These are phyloP conservation scores for Montipora sp. DNA, from an alignment of 64 coral and sea anemone species.

Conservation along the genomic window DNA sequence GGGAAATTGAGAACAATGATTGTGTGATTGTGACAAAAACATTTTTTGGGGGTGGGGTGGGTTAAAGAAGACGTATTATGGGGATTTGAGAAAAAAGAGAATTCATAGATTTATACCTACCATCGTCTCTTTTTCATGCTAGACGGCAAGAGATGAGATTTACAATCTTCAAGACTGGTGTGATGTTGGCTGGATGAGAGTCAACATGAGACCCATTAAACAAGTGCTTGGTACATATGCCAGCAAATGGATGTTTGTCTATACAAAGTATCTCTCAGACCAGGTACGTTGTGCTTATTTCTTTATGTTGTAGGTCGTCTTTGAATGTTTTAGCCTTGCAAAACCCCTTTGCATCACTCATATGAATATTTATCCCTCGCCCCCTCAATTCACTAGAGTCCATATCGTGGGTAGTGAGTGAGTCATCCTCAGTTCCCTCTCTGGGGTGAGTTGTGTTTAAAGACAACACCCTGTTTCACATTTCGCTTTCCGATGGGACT, in stretches of 20 bases:
- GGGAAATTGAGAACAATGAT: too few relatives aligned
- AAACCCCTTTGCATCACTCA: background rate
- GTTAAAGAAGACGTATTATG: too few relatives aligned
- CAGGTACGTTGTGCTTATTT: slow-evolving; percentile 39
- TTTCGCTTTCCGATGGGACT: too few relatives aligned
- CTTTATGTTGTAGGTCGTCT: too few relatives aligned
- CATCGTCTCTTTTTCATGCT: background rate
- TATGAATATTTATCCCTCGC: too few relatives aligned
- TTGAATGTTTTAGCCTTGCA: too few relatives aligned
- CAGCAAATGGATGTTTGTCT: slow-evolving; percentile 99
- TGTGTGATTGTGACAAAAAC: background rate
- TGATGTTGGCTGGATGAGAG: slow-evolving; percentile 95
- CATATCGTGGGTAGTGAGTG: too few relatives aligned
- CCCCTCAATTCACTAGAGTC: too few relatives aligned
- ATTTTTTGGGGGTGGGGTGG: too few relatives aligned
- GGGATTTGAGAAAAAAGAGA: background rate
- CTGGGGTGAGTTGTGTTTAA: too few relatives aligned
- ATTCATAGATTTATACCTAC: background rate
- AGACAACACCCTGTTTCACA: too few relatives aligned
- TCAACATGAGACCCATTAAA: slow-evolving; percentile 98
- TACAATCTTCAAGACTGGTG: slow-evolving; percentile 88
- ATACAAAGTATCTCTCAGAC: slow-evolving; percentile 96
- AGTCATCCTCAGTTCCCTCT: too few relatives aligned
- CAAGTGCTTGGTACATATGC: slow-evolving; percentile 90
- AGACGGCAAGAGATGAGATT: slow-evolving; percentile 97